phyloP scores from a whole-genome alignment of 2,888 invertebrate genomes.

The Gymnocheta viridis region DNA sequence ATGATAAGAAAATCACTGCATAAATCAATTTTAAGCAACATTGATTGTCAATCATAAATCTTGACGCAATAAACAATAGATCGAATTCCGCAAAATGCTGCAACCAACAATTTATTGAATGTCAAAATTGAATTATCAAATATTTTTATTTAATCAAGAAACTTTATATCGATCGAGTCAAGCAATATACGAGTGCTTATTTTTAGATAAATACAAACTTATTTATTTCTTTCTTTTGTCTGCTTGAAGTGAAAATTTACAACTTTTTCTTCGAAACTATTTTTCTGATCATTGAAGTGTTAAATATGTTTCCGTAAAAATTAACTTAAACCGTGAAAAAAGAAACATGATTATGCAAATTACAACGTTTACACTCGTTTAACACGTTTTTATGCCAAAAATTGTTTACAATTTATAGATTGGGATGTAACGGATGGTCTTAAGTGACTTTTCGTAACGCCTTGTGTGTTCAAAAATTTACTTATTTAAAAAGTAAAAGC shows the following conservation, averaged over 20 bases:
- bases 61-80: background rate
- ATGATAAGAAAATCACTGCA: background rate
- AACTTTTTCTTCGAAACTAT: background rate
- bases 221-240: background rate
- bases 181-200: background rate
- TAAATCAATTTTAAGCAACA: no score
- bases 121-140: background rate
- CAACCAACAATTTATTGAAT: no score
- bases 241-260: background rate
- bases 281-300: conserved; percentile 43
- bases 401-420: background rate
- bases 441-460: background rate
- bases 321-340: background rate
- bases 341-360: background rate
- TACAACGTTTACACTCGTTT: conserved; percentile 4
- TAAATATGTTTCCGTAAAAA: conserved; percentile 56
- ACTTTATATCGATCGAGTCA: background rate
- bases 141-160: background rate
- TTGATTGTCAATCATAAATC: background rate
- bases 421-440: background rate
- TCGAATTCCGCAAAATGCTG: background rate
- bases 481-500: background rate
- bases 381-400: background rate
- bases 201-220: background rate
- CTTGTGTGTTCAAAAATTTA: background rate